These are phyloP conservation scores for Rhynchophorus ferrugineus DNA, from an alignment of 1,140 invertebrate species.

Conservation along the genomic window DNA sequence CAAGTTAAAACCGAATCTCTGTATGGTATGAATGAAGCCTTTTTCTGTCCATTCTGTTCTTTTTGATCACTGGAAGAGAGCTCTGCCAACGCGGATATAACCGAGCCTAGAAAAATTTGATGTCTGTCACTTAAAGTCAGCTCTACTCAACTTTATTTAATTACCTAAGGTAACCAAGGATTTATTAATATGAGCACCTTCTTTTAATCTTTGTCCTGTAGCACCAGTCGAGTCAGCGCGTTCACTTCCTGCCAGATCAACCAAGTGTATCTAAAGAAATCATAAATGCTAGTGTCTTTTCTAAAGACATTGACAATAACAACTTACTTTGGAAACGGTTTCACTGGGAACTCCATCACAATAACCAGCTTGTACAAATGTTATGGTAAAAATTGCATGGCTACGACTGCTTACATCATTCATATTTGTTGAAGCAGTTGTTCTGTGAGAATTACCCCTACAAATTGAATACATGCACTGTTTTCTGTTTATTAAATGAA, in stretches of 20 bases:
- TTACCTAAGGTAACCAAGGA: constrained; percentile 71
- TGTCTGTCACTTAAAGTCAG: too few species aligned
- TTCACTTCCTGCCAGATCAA: constrained; percentile 57
- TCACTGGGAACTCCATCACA: constrained; percentile 62
- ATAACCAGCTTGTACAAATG: constrained; percentile 75
- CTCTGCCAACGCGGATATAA: constrained; percentile 87
- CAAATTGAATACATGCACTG: constrained; percentile 13
- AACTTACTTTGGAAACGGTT: constrained; percentile 69
- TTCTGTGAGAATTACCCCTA: constrained; percentile 73
- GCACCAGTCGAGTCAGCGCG: constrained; percentile 30
- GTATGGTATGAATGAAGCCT: constrained; percentile 88
- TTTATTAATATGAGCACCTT: constrained; percentile 76
- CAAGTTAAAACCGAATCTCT: constrained; percentile 96
- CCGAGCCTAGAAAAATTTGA: constrained; percentile 66
- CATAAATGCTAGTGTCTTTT: not conserved
- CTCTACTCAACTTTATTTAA: not conserved
- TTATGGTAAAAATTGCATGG: constrained; percentile 54
- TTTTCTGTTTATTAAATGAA: not conserved
- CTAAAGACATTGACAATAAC: not conserved
- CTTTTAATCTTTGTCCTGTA: constrained; percentile 49
- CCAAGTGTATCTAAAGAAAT: constrained; percentile 52
- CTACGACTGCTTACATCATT: constrained; percentile 50
- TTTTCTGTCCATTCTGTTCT: constrained; percentile 38
- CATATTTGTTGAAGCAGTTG: constrained; percentile 48
- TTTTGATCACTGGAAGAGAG: constrained; percentile 39